A percentile compares a stretch with the other conserved stretches of the same genome.
Conservation (phyloP, 2,888 invertebrate species). For the Eurytoma adleriae region DNA sequence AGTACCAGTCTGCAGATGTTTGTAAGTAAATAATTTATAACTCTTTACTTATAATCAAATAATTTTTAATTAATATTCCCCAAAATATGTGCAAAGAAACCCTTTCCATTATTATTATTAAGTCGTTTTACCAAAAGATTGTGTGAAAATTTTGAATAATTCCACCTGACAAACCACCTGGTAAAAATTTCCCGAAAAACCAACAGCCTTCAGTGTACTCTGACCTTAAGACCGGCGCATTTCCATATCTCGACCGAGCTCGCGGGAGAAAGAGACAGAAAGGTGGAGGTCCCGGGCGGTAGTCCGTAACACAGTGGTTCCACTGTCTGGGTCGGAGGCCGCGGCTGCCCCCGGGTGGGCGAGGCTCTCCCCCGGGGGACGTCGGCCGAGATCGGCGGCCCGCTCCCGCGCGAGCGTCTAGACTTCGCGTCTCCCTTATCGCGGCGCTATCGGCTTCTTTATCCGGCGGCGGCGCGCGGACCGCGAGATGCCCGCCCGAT, state of each 20-base stretch:
- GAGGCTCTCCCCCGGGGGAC: slow-evolving; percentile 33
- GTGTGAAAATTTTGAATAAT: too few species aligned
- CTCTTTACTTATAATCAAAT: too few species aligned
- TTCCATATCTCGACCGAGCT: neutral
- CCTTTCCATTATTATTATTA: too few species aligned
- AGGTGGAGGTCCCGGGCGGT: neutral
- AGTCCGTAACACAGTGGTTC: slow-evolving; percentile 43
- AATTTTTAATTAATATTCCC: too few species aligned
- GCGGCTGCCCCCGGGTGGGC: neutral
- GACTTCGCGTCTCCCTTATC: slow-evolving; percentile 48
- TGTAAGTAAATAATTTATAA: too few species aligned
- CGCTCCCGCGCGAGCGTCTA: slow-evolving; percentile 21
- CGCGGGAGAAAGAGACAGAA: neutral
- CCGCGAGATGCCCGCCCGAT: slow-evolving; percentile 45
- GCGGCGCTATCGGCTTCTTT: slow-evolving; percentile 50
- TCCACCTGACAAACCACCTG: too few species aligned
- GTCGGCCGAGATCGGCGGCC: slow-evolving; percentile 22
- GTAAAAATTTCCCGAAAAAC: too few species aligned
- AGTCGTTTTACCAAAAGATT: too few species aligned
- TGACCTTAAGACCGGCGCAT: too few species aligned
- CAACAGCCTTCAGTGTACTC: too few species aligned
- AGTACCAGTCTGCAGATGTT: too few species aligned
- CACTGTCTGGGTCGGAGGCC: slow-evolving; percentile 31
- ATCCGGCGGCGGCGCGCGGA: slow-evolving; percentile 43
- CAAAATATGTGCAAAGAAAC: too few species aligned